Evolutionary conservation across 2,113 vertebrate genomes (phyloP).

Genomic region (Eurypyga helias): DNA sequence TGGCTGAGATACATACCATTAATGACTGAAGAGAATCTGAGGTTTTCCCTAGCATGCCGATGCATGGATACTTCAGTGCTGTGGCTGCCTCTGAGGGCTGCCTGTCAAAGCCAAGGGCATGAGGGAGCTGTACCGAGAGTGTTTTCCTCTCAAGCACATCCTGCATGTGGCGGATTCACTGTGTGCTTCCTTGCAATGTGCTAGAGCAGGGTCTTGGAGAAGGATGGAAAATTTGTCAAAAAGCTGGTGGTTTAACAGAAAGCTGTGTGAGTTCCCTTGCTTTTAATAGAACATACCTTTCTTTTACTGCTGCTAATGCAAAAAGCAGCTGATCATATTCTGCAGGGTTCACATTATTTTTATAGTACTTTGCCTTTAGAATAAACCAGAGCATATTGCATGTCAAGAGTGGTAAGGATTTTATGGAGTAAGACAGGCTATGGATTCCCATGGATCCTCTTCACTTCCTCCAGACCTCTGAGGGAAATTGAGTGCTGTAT

Average conservation of each 20-base stretch:
- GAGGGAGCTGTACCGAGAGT: fast-evolving
- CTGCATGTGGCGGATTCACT: neutral
- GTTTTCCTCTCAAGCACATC: neutral
- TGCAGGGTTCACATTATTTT: neutral
- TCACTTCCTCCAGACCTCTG: neutral
- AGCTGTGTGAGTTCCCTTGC: slow-evolving; percentile 16
- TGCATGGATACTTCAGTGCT: neutral
- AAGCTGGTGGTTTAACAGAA: neutral
- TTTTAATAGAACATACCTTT: slow-evolving; percentile 24
- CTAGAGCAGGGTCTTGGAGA: neutral
- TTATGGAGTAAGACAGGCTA: neutral
- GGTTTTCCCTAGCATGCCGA: neutral
- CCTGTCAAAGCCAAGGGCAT: neutral
- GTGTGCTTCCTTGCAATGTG: neutral
- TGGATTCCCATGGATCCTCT: neutral
- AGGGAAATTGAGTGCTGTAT: neutral
- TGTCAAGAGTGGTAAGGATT: neutral
- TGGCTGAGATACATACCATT: neutral
- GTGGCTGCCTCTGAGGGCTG: neutral
- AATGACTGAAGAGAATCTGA: neutral
- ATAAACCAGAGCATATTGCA: neutral
- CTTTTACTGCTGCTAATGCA: slow-evolving; percentile 25
- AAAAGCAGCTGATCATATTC: slow-evolving; percentile 21
- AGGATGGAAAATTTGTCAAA: slow-evolving; percentile 20
- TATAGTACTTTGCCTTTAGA: neutral